Evolutionary conservation across 1,140 invertebrate species (phyloP).

Genomic region (Drosophila varians): DNA sequence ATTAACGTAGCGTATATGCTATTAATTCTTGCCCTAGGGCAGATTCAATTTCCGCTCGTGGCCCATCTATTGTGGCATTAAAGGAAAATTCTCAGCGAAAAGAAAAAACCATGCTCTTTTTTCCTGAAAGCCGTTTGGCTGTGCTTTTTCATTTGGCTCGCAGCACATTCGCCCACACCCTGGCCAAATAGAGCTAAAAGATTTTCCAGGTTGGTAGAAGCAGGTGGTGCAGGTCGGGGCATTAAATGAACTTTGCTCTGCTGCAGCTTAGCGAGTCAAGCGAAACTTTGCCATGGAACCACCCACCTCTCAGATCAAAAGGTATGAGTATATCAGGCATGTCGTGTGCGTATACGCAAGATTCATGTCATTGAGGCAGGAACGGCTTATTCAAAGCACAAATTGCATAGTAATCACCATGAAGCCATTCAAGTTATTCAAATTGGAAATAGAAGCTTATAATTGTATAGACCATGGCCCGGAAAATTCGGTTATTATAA

Average conservation of each 20-base stretch:
- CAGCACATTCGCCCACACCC: conserved; percentile 9
- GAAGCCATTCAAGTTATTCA: neutral
- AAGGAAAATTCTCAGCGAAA: conserved; percentile 25
- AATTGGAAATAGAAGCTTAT: neutral
- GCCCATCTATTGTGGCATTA: conserved; percentile 37
- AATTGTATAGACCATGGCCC: neutral
- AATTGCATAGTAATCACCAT: conserved; percentile 4
- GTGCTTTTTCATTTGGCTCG: conserved; percentile 34
- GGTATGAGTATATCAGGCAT: conserved; percentile 13
- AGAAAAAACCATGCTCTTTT: conserved; percentile 13
- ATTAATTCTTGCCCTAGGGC: conserved; percentile 29
- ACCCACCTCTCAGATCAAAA: neutral
- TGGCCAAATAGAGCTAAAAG: conserved; percentile 11
- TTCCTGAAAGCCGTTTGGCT: conserved; percentile 32
- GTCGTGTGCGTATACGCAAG: conserved; percentile 18
- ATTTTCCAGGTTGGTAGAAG: conserved; percentile 30
- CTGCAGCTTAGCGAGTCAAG: conserved; percentile 43
- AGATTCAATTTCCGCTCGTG: conserved; percentile 42
- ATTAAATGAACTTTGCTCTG: conserved; percentile 53
- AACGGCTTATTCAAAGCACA: conserved; percentile 1
- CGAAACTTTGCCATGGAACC: conserved; percentile 4
- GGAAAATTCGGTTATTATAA: neutral
- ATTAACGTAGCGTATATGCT: conserved; percentile 33
- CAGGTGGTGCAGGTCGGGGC: conserved; percentile 38
- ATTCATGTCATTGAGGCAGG: conserved; percentile 2